Conservation (phyloP, 2,113 vertebrate species). For the Phaethornis superciliosus region DNA sequence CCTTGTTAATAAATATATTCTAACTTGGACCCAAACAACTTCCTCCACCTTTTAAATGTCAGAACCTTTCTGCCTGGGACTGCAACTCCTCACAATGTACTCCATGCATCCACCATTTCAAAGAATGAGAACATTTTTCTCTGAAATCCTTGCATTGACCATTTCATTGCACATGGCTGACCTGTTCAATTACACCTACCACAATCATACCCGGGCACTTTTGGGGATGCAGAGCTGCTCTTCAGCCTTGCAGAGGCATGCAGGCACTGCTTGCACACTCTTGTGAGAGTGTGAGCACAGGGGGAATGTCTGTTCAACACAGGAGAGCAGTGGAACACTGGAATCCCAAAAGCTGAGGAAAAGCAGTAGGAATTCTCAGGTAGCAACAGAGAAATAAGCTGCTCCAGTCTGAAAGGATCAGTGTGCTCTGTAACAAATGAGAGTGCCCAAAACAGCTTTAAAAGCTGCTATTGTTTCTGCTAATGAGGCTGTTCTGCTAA, state of each 20-base stretch:
- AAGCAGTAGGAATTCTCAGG: no score
- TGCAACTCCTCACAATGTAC: neutral
- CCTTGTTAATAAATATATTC: neutral
- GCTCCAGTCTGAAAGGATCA: neutral
- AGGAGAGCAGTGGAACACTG: no score
- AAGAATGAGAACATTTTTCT: neutral
- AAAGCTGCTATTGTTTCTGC: neutral
- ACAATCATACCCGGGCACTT: no score
- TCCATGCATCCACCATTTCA: neutral
- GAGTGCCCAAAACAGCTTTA: neutral
- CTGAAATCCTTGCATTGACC: neutral
- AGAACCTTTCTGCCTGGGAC: neutral
- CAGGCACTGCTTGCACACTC: accelerated
- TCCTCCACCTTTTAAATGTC: neutral
- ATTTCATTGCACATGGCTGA: accelerated
- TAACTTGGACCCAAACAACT: neutral
- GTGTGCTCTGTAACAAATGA: neutral
- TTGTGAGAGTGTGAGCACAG: neutral
- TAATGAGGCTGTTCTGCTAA: neutral
- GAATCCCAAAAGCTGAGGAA: no score
- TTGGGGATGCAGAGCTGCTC: neutral
- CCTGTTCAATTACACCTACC: neutral
- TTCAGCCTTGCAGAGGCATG: neutral
- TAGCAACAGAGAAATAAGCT: neutral
- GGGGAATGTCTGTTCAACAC: neutral